Percentiles rank a stretch among this genome's conserved stretches.
Conservation (phyloP, 2,888 invertebrate species). For the Lamellibrachia satsuma region DNA sequence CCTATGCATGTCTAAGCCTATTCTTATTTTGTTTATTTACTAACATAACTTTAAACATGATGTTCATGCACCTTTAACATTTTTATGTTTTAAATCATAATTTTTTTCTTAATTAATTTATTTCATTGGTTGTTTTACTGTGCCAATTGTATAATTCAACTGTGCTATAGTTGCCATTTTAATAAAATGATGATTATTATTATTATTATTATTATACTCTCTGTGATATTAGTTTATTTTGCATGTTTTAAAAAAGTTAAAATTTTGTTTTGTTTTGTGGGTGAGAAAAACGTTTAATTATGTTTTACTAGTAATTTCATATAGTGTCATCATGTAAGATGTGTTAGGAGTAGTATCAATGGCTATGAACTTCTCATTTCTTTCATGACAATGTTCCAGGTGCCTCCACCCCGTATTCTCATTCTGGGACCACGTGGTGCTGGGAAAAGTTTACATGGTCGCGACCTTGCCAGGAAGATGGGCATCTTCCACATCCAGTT, state of each 20-base stretch:
- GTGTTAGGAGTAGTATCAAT: too few relatives aligned
- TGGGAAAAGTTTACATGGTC: slow-evolving; percentile 63
- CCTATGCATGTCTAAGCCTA: too few relatives aligned
- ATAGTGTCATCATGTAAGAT: not conserved
- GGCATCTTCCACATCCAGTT: slow-evolving; percentile 66
- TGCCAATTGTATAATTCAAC: too few relatives aligned
- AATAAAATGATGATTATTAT: not conserved
- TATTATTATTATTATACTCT: not conserved
- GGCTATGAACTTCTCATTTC: too few relatives aligned
- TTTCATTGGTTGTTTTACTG: not conserved
- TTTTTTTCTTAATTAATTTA: not conserved
- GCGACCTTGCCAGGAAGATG: slow-evolving; percentile 60
- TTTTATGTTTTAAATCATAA: not conserved
- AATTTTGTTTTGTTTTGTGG: not conserved
- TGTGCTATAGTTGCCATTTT: too few relatives aligned
- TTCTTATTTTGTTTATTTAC: too few relatives aligned
- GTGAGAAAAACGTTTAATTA: not conserved
- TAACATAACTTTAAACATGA: too few relatives aligned
- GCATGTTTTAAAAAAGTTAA: not conserved
- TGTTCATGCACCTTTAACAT: too few relatives aligned
- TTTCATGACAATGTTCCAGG: slow-evolving; percentile 35
- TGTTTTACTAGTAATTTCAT: not conserved
- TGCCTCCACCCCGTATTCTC: slow-evolving; percentile 61
- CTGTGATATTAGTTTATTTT: not conserved
- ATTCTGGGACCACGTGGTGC: slow-evolving; percentile 62